Base-by-base conservation (phyloP, 2,888 invertebrate genomes). In the Gari tellinella region DNA sequence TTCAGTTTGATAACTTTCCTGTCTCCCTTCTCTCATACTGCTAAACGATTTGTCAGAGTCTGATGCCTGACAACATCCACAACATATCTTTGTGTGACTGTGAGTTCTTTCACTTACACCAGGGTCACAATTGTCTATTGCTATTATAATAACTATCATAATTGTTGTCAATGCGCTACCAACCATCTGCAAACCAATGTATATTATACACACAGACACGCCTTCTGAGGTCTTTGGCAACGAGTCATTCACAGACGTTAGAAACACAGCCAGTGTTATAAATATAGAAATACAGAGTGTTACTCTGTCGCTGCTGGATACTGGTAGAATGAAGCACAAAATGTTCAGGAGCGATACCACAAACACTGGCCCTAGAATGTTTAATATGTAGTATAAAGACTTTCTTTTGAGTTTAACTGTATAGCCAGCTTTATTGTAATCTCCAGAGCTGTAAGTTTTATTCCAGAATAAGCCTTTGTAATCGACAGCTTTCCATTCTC, bases 231-330 rank as follows among this genome's bases (percentile, higher is more conserved):
- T 72, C 48, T 67, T 48, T 0, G 81, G 81, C 10, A 78, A 48
- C 12, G 69, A 61, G 12, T 64, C 57, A 5, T 72, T 56, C 1
- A 81, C 46, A n/a, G 78, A 73, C 3, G 73, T 66, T 19, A 77
- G 51, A 56, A 78, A 78, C 15, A 81, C 78, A 14, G 75, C 75
- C 21, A 81, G 65, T 4, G 75, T 73, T 3, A 81, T 67, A 52
- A 78, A 81, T 25, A 81, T 63, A 38, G 77, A 75, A 5, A 72
- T 67, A 38, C 75, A 64, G 19, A 81, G 70, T 8, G 78, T 67
- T 14, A 81, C 66, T 51, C 75, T 37, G 60, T 81, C 78, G 0
- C 78, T 77, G n/a, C 77, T 63, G 14, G 75, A 66, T 14, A 72
- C 60, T 12, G 81, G 81, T 19, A 81, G 55, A 0, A 78, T 67